phyloP scores from a whole-genome alignment of 2,888 invertebrate genomes.

The Zygothrica quintamaculata region DNA sequence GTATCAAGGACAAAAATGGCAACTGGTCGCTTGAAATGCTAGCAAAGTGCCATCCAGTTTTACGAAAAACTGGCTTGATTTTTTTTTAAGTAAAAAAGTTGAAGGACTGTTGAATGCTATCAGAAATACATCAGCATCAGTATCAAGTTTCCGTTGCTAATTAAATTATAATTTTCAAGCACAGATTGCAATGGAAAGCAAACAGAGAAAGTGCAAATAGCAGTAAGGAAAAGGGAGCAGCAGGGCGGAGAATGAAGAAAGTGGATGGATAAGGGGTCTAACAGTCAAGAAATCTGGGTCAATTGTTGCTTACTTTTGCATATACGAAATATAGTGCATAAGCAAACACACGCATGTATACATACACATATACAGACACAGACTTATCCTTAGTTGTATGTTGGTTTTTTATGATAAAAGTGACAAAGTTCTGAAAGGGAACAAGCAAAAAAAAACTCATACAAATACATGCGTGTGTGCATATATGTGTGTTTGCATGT shows the following conservation, averaged over 20 bases:
- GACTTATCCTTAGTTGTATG: neutral
- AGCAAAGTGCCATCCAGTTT: constrained; percentile 31
- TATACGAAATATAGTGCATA: constrained; percentile 53
- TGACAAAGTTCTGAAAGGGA: constrained; percentile 1
- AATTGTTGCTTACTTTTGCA: constrained; percentile 76
- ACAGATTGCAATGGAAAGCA: constrained; percentile 20
- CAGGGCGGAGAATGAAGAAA: constrained; percentile 16
- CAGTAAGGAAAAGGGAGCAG: neutral
- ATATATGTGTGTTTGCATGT: constrained; percentile 13
- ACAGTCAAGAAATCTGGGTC: constrained; percentile 79
- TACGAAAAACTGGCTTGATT: constrained; percentile 29
- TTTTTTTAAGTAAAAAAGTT: too few relatives aligned
- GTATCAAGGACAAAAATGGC: constrained; percentile 43
- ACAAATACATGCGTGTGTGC: constrained; percentile 5
- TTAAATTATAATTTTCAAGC: constrained; percentile 42
- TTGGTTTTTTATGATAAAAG: constrained; percentile 6
- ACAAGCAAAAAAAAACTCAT: neutral
- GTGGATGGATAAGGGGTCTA: constrained; percentile 19
- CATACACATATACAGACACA: neutral
- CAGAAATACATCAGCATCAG: constrained; percentile 10
- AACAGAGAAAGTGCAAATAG: constrained; percentile 3
- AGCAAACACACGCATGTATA: constrained; percentile 18
- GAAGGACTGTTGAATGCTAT: neutral
- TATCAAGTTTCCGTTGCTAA: constrained; percentile 19
- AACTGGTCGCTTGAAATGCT: constrained; percentile 15